These are phyloP conservation scores for Notechis scutatus DNA, from an alignment of 2,113 vertebrate genomes.

Conservation along the genomic window DNA sequence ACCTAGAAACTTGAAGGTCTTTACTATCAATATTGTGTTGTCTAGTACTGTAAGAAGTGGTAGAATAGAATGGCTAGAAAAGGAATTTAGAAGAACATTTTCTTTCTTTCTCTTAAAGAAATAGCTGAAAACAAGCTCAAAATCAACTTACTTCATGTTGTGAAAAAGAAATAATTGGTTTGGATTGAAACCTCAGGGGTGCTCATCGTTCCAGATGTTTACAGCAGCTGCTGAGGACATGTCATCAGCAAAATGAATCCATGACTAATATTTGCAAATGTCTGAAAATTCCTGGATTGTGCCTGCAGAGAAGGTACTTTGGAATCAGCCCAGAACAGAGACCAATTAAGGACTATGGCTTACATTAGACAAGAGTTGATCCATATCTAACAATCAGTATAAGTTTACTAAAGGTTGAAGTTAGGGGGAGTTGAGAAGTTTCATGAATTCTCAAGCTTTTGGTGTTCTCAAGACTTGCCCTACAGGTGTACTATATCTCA, in stretches of 20 bases:
- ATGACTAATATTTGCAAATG: not conserved
- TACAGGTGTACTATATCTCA: not conserved
- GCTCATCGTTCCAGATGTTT: constrained; percentile 21
- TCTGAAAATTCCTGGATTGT: not conserved
- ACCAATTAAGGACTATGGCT: not conserved
- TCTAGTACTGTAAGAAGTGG: too few species aligned
- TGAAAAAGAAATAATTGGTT: constrained; percentile 61
- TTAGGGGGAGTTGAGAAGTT: fast-evolving
- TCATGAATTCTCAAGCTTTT: fast-evolving
- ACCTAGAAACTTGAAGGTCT: too few species aligned
- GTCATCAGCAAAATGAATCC: not conserved
- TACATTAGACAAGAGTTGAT: not conserved
- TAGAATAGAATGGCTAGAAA: too few species aligned
- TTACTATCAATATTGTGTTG: too few species aligned
- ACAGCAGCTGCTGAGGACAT: constrained; percentile 43
- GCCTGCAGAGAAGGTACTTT: not conserved
- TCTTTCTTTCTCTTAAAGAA: not conserved
- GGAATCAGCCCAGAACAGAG: not conserved
- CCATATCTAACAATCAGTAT: not conserved
- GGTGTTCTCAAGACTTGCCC: not conserved
- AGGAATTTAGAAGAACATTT: not conserved
- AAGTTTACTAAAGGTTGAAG: not conserved
- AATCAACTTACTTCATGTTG: constrained; percentile 58
- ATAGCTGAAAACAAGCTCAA: constrained; percentile 49
- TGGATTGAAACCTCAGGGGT: constrained; percentile 48